Evolutionary conservation across 2,113 vertebrate genomes (phyloP).

Genomic region (Aegotheles bennettii): DNA sequence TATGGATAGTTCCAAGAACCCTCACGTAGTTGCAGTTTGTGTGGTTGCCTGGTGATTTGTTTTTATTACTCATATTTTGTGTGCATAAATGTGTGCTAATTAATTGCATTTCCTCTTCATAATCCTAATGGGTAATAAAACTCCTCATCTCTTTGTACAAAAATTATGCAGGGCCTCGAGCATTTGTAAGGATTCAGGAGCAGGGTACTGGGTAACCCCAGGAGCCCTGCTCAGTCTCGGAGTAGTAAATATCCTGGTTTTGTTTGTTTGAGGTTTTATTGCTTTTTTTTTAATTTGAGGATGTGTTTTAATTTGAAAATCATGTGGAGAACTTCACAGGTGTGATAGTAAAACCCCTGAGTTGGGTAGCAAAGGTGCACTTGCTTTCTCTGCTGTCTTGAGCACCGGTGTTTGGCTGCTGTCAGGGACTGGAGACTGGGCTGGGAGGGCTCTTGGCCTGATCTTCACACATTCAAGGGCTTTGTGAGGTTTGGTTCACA

Average conservation of each 20-base stretch:
- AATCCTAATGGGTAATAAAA: not conserved
- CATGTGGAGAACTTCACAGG: rapidly evolving
- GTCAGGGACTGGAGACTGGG: not conserved
- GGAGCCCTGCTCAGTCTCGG: not conserved
- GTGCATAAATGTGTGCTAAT: rapidly evolving
- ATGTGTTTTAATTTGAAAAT: not conserved
- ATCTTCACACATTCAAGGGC: not conserved
- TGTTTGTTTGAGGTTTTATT: not conserved
- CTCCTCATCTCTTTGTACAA: not conserved
- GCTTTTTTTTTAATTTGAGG: not conserved
- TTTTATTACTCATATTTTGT: not conserved
- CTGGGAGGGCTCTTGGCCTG: not conserved
- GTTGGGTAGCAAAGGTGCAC: rapidly evolving
- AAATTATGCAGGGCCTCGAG: not conserved
- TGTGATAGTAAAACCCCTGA: rapidly evolving
- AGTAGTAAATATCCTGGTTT: not conserved
- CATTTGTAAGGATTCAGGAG: not conserved
- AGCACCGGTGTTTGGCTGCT: not conserved
- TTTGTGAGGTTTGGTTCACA: not conserved
- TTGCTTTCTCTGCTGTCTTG: not conserved
- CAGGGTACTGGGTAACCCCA: not conserved
- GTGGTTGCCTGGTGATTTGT: rapidly evolving
- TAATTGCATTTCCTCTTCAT: not conserved
- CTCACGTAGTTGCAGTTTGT: rapidly evolving
- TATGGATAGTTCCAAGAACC: not conserved